These are phyloP conservation scores for Sardina pilchardus DNA, from an alignment of 2,113 vertebrate species.

Conservation along the genomic window DNA sequence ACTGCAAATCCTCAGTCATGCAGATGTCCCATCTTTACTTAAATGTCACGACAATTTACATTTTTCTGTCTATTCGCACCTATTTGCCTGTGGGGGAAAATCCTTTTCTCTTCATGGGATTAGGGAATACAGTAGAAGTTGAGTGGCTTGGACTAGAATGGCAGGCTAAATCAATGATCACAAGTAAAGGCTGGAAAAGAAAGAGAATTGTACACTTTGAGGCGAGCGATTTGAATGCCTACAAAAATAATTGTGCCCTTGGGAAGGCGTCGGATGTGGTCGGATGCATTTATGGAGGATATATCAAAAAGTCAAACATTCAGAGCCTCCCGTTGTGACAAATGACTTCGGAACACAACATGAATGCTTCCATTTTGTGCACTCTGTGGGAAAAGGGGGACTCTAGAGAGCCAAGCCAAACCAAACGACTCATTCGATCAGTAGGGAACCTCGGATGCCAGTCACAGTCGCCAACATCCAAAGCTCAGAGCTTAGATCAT, in stretches of 20 bases:
- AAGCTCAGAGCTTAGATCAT: neutral
- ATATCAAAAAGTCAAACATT: slow-evolving; percentile 1
- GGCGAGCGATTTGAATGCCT: neutral
- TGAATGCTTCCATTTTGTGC: neutral
- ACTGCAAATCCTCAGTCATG: neutral
- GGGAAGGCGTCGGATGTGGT: neutral
- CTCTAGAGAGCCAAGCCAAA: neutral
- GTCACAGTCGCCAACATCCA: neutral
- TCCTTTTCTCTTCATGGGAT: neutral
- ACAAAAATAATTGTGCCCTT: neutral
- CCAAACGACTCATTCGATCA: neutral
- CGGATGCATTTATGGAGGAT: neutral
- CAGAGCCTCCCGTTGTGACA: neutral
- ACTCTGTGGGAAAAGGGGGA: neutral
- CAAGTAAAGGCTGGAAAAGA: neutral
- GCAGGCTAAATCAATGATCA: neutral
- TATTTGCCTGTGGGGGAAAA: neutral
- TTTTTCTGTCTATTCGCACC: neutral
- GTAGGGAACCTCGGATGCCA: neutral
- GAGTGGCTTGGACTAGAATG: neutral
- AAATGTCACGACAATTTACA: neutral
- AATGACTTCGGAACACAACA: neutral
- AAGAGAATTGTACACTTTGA: neutral
- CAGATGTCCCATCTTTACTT: neutral
- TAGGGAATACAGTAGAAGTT: neutral